phyloP scores from a whole-genome alignment of 2,113 vertebrate species.

The Rhinoptilus africanus region DNA sequence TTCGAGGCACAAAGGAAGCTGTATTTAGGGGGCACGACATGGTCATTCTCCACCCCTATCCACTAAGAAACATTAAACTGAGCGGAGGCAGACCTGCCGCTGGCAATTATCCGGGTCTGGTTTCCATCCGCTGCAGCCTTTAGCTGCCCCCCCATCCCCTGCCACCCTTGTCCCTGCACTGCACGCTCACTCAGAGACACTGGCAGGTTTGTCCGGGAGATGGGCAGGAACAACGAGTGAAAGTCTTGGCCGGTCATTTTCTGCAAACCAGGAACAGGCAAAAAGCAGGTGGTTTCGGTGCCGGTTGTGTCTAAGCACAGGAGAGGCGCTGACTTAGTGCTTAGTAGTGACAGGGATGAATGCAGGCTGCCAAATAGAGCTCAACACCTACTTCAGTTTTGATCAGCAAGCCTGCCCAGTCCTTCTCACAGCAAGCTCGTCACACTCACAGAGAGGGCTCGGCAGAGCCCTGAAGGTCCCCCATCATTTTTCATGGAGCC shows the following conservation, averaged over 20 bases:
- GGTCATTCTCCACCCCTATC: not conserved
- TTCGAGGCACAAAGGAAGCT: not conserved
- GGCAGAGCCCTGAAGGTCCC: not conserved
- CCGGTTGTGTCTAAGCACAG: not conserved
- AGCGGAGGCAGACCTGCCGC: rapidly evolving
- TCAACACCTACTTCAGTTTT: not conserved
- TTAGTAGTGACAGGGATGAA: not conserved
- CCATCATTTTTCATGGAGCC: not conserved
- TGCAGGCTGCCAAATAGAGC: not conserved
- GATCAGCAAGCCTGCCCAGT: not conserved
- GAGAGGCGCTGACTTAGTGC: not conserved
- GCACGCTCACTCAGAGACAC: not conserved
- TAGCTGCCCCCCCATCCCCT: not conserved
- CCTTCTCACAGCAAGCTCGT: not conserved
- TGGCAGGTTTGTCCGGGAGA: not conserved
- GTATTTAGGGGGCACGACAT: not conserved
- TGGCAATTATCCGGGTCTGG: not conserved
- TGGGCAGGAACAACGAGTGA: not conserved
- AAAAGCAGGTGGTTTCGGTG: not conserved
- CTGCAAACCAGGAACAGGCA: not conserved
- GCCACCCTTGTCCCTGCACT: rapidly evolving
- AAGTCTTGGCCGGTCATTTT: not conserved
- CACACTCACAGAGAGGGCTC: not conserved
- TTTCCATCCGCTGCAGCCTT: not conserved
- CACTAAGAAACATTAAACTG: not conserved